These are phyloP conservation scores for Oryctes rhinoceros DNA, from an alignment of 1,140 invertebrate species.

Conservation along the genomic window DNA sequence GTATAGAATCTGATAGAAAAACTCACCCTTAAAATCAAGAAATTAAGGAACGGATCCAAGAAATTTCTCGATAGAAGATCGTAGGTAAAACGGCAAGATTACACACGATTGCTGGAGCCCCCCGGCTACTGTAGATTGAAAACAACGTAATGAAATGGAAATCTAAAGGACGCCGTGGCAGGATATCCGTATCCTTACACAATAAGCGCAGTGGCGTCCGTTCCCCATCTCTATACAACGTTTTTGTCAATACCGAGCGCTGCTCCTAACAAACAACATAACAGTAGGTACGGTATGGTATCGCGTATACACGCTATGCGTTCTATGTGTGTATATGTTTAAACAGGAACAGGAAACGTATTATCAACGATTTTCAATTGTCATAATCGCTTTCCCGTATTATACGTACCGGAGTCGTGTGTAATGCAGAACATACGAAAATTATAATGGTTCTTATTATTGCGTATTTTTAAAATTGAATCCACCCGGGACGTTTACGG, in stretches of 20 bases:
- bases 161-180: constrained; percentile 50
- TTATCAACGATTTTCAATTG: constrained; percentile 60
- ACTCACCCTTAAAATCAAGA: too few species aligned
- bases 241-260: background rate
- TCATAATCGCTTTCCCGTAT: constrained; percentile 54
- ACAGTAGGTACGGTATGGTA: background rate
- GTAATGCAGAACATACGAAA: too few species aligned
- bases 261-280: too few species aligned
- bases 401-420: background rate
- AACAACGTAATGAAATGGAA: constrained; percentile 33
- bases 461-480: too few species aligned
- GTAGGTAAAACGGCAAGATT: too few species aligned
- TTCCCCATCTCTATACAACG: constrained; percentile 18
- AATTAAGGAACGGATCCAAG: too few species aligned
- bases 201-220: constrained; percentile 52
- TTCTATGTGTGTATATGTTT: background rate
- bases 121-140: background rate
- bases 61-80: too few species aligned
- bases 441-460: too few species aligned
- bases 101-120: too few species aligned
- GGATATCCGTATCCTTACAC: constrained; percentile 59
- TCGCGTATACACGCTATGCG: background rate
- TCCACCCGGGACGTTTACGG: too few species aligned
- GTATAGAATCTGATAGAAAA: too few species aligned
- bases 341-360: constrained; percentile 59